Evolutionary conservation across 2,113 vertebrate species (phyloP).

Genomic region (Anolis sagrei): DNA sequence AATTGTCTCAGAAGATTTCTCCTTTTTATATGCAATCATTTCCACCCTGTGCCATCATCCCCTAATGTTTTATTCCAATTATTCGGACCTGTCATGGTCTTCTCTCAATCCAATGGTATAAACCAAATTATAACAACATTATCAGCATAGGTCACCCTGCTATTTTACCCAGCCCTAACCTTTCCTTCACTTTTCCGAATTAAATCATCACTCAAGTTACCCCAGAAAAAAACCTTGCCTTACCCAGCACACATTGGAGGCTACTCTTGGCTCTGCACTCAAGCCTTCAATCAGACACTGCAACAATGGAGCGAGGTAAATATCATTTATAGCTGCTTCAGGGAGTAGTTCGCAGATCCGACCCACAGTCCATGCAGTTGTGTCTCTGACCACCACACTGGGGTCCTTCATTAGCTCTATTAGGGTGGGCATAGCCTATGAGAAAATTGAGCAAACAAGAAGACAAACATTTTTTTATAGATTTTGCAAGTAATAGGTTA

Average conservation of each 20-base stretch:
- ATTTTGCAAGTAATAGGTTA: not conserved
- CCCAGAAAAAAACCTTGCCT: constrained; percentile 29
- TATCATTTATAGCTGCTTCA: constrained; percentile 95
- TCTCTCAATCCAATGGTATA: not conserved
- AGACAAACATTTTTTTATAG: accelerated
- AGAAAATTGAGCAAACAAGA: accelerated
- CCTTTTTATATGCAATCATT: not conserved
- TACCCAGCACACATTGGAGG: constrained; percentile 99
- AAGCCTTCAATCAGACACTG: constrained; percentile 97
- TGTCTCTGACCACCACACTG: constrained; percentile 96
- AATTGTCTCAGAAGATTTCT: not conserved
- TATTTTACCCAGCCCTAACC: not conserved
- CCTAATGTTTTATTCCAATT: not conserved
- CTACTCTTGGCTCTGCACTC: constrained; percentile 93
- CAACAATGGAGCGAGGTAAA: constrained; percentile 92
- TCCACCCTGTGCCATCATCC: not conserved
- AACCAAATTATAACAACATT: not conserved
- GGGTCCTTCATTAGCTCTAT: constrained; percentile 99
- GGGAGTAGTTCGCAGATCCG: constrained; percentile 96
- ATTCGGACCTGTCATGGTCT: not conserved
- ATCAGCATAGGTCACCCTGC: not conserved
- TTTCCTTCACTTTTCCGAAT: accelerated
- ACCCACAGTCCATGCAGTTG: constrained; percentile 96
- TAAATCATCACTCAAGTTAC: accelerated
- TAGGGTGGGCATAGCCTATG: constrained; percentile 93